Percentiles rank a stretch among this genome's conserved stretches.
These are phyloP conservation scores for Lutjanus erythropterus DNA, from an alignment of 2,113 vertebrate genomes.

Conservation along the genomic window DNA sequence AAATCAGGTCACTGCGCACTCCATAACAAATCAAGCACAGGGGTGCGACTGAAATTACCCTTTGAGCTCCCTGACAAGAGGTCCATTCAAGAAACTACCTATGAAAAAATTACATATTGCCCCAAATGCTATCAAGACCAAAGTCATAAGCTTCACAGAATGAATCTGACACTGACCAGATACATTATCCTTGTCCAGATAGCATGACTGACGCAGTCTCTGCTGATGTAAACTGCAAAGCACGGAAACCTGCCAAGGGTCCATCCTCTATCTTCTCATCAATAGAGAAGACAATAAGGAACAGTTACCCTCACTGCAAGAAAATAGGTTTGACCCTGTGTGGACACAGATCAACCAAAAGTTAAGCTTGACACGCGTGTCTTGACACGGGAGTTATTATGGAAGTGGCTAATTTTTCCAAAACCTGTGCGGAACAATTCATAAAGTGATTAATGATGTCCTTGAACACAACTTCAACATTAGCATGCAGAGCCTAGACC, in stretches of 20 bases:
- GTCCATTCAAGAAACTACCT: not conserved
- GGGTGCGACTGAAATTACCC: not conserved
- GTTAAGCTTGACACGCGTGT: not conserved
- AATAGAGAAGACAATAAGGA: conserved; percentile 11
- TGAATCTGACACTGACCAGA: not conserved
- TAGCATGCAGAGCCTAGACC: not conserved
- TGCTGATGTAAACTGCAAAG: not conserved
- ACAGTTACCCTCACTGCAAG: conserved; percentile 21
- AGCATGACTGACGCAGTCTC: not conserved
- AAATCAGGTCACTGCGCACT: too few species aligned
- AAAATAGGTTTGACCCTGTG: conserved; percentile 45
- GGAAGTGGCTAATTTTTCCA: conserved; percentile 25
- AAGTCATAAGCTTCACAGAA: not conserved
- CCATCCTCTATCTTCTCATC: not conserved
- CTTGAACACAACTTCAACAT: conserved; percentile 49
- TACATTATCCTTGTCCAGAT: not conserved
- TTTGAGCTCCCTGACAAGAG: conserved; percentile 20
- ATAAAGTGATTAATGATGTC: not conserved
- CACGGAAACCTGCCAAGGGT: not conserved
- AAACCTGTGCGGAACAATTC: conserved; percentile 16
- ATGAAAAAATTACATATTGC: not conserved
- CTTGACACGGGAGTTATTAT: conserved; percentile 15
- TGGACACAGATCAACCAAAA: conserved; percentile 18
- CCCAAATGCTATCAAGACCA: conserved; percentile 35
- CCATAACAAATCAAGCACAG: too few species aligned